Base-by-base conservation (phyloP, 2,888 invertebrate genomes). In the Drosophila kanekoi region DNA sequence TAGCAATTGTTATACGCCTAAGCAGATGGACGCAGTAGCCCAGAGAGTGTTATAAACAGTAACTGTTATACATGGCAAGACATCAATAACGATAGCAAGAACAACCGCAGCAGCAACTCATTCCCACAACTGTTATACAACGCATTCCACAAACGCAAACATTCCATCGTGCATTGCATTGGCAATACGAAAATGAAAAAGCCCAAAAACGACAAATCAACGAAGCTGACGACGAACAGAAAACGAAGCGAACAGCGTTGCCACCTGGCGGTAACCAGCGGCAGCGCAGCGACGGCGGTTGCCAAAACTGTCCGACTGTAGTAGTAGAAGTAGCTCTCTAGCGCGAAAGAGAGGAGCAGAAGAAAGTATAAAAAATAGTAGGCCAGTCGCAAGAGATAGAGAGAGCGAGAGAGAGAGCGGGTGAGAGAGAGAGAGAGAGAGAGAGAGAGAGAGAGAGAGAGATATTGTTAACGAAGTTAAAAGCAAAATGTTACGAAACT, bases 161-260 rank as follows among this genome's bases (percentile, higher is more conserved):
- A 72, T 72, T 76, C 77, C 73, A 41, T 52, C 56, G 53, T 33
- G 37, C 58, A 51, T 51, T 33, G 44, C 37, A 47, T 14, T 23
- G 38, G 28, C 28, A 38, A 37, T 38, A 53, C 37, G 18, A 43
- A 43, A 33, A 23, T 52, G 11, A 10, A 40, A 47, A 51, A 49
- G 47, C 18, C 35, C 44, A 49, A 41, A 60, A 53, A 63, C 57
- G 53, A 71, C 45, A 14, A 40, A 14, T n/a, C 23, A 40, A 52
- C 52, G 52, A 52, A 52, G 40, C 14, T 40, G 35, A 35, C 35
- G 35, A 35, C 35, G 35, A 35, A 35, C 4, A 13, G 35, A 35
- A 28, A 59, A 53, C 57, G 62, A 65, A 54, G 53, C 78, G 74
- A 76, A 60, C 43, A 45, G 79, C 77, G 58, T 23, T 70, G 71